phyloP scores from a whole-genome alignment of 2,888 invertebrate genomes.

The Allacma fusca region DNA sequence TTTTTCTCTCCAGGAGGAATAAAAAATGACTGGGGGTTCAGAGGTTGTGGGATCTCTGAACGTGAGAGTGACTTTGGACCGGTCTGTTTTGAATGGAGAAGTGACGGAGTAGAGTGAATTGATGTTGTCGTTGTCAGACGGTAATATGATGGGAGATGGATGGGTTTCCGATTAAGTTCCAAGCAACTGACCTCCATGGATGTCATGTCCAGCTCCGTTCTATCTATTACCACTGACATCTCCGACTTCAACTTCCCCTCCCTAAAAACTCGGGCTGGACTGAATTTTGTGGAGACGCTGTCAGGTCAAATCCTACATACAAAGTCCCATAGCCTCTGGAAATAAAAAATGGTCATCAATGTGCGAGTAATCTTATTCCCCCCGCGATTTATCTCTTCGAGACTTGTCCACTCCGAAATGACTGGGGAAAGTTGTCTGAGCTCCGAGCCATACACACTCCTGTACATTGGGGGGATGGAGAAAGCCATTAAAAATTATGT shows the following conservation, averaged over 20 bases:
- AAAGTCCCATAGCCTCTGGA: background rate
- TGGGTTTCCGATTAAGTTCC: constrained; percentile 38
- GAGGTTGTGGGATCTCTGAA: background rate
- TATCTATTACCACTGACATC: constrained; percentile 41
- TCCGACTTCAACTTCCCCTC: background rate
- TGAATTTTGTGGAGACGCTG: background rate
- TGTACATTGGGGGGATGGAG: background rate
- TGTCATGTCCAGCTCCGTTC: constrained; percentile 26
- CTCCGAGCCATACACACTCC: background rate
- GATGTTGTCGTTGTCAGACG: constrained; percentile 30
- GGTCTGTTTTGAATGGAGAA: constrained; percentile 35
- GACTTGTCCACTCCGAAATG: background rate
- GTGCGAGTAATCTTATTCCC: constrained; percentile 3
- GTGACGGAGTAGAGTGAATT: constrained; percentile 23
- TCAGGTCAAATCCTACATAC: background rate
- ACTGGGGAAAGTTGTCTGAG: background rate
- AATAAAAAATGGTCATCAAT: background rate
- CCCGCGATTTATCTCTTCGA: background rate
- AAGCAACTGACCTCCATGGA: constrained; percentile 36
- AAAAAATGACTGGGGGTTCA: background rate
- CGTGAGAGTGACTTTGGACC: background rate
- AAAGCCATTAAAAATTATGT: constrained; percentile 11
- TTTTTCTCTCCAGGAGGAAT: background rate
- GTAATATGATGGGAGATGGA: constrained; percentile 42
- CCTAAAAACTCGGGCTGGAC: too few relatives aligned